These are phyloP conservation scores for Bibio marci DNA, from an alignment of 2,888 invertebrate genomes.

Conservation along the genomic window DNA sequence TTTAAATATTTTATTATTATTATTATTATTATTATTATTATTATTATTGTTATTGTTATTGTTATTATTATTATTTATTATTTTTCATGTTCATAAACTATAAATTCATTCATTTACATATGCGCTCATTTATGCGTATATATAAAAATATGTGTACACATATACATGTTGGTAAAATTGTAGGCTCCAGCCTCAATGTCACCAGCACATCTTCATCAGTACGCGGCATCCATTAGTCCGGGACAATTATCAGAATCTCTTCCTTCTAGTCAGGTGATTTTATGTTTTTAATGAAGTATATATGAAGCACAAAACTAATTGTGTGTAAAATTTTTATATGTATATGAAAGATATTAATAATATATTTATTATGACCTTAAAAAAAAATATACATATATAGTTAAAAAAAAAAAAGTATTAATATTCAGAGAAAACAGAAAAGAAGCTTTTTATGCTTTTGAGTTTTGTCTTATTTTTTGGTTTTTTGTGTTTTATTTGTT, in stretches of 20 bases:
- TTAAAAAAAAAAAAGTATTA: too few species aligned
- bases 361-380: too few species aligned
- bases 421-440: too few species aligned
- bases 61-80: too few species aligned
- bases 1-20: too few species aligned
- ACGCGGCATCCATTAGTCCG: slow-evolving; percentile 42
- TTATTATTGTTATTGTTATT: too few species aligned
- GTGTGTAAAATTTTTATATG: slow-evolving; percentile 4
- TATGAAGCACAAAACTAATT: slow-evolving; percentile 1
- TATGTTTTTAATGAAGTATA: too few species aligned
- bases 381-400: too few species aligned
- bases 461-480: slow-evolving; percentile 8
- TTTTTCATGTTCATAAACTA: too few species aligned
- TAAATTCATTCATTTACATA: neutral
- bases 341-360: too few species aligned
- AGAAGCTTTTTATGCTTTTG: neutral
- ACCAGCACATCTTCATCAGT: slow-evolving; percentile 67
- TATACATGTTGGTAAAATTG: slow-evolving; percentile 12
- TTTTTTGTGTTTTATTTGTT: slow-evolving; percentile 1
- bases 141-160: neutral
- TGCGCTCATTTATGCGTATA: neutral
- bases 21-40: too few species aligned
- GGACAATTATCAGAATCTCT: slow-evolving; percentile 57
- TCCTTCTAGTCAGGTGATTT: slow-evolving; percentile 62
- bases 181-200: slow-evolving; percentile 88